These are phyloP conservation scores for Uromys caudimaculatus DNA, from an alignment of 2,797 vertebrate species.

Conservation along the genomic window DNA sequence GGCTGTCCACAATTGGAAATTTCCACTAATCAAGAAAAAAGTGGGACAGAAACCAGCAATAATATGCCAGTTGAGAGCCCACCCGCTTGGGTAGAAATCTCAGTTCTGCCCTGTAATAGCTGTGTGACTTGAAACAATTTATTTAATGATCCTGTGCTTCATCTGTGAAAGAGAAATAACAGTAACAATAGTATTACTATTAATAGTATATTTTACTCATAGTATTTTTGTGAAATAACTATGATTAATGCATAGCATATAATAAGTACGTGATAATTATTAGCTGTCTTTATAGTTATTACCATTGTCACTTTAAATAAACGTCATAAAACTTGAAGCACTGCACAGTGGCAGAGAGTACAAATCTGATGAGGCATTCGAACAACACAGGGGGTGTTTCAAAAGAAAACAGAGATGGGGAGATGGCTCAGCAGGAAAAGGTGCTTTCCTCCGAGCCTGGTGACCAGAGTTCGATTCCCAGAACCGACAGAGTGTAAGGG, in stretches of 20 bases:
- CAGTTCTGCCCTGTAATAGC: background rate
- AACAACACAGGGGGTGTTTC: background rate
- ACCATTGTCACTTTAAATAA: background rate
- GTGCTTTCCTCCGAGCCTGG: background rate
- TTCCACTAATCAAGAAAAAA: conserved; percentile 2
- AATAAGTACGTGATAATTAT: background rate
- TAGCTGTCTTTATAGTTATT: background rate
- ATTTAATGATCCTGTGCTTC: background rate
- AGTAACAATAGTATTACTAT: background rate
- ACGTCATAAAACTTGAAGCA: background rate
- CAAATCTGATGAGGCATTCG: background rate
- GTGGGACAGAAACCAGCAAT: background rate
- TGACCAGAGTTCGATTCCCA: background rate
- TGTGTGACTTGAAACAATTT: background rate
- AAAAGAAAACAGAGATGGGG: background rate
- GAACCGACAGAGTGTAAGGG: background rate
- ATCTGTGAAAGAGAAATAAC: background rate
- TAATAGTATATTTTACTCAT: background rate
- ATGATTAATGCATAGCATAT: background rate
- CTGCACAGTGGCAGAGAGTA: background rate
- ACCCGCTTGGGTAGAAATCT: background rate
- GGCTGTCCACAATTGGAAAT: background rate
- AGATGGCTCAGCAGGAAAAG: background rate
- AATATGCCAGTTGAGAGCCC: background rate
- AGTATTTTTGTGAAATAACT: conserved; percentile 17